Base-by-base conservation (phyloP, 2,888 invertebrate species). In the Conops quadrifasciatus region DNA sequence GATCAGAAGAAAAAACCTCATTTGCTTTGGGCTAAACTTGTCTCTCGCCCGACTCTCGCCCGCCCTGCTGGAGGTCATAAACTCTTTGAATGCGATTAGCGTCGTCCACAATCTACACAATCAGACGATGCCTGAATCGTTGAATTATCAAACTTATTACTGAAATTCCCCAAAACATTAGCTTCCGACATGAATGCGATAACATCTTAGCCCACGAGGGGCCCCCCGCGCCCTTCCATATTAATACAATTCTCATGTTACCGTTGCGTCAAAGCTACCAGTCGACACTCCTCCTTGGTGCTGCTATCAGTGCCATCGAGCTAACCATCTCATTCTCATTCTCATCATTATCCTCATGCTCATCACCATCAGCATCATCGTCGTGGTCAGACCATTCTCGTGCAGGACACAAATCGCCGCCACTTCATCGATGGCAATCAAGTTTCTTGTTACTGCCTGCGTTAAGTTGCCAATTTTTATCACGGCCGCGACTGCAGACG, bases 371-470 rank as follows among this genome's bases (percentile, higher is more conserved):
- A 9, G 9, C 36, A 36, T 36, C 9, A 7, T 36, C 36, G 36
- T 36, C 36, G 36, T 36, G 9, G 36, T 36, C 36, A 36, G 4
- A 36, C 36, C 9, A 36, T 36, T 36, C 36, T 36, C 36, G 9
- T 7, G 4, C 5, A n/a, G n/a, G 49, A 13, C 16, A 45, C 24
- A 63, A 63, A 63, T 45, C 67, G 58, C 53, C 24, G 49, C 19
- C 65, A 49, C 26, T 59, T n/a, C 36, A 30, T 65, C 51, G 65
- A 65, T 65, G 58, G 58, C 49, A 56, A 56, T 58, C 67, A 58
- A 67, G 67, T 58, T 51, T 21, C 28, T 53, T 30, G 36, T 19
- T 36, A 15, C 51, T 43, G 43, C 15, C 13, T 15, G 47, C 28
- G 19, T 9, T 67, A 15, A 58, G 43, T 56, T 36, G 43, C 58